These are phyloP conservation scores for Athene noctua DNA, from an alignment of 2,113 vertebrate genomes.

Conservation along the genomic window DNA sequence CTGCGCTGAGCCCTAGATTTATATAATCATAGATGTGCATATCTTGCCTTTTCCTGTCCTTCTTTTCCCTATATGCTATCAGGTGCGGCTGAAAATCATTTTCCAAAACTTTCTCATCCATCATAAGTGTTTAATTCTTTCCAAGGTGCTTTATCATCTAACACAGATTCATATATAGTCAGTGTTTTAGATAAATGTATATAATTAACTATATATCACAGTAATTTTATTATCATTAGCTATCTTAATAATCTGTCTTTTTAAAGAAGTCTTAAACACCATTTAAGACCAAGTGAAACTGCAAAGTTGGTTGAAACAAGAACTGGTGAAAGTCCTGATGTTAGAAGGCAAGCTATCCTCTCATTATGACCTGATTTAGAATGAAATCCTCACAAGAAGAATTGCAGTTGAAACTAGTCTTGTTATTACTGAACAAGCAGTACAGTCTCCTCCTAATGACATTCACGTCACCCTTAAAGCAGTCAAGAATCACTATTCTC, in stretches of 20 bases:
- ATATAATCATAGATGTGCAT: background rate
- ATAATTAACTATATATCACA: background rate
- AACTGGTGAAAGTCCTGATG: background rate
- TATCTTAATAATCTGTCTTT: background rate
- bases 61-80: background rate
- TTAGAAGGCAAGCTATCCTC: background rate
- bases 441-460: background rate
- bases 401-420: background rate
- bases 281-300: background rate
- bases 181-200: background rate
- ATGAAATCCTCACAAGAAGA: background rate
- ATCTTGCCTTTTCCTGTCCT: background rate
- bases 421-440: background rate
- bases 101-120: background rate
- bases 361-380: background rate
- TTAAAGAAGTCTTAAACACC: background rate
- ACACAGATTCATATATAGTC: background rate
- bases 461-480: rapidly evolving
- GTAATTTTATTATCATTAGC: background rate
- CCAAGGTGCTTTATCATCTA: background rate
- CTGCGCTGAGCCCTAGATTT: background rate
- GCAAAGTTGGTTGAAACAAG: background rate
- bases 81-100: background rate
- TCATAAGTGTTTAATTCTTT: background rate
- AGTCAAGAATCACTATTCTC: background rate